Base-by-base conservation (phyloP, 2,797 vertebrate genomes). In the Sarcophilus harrisii region DNA sequence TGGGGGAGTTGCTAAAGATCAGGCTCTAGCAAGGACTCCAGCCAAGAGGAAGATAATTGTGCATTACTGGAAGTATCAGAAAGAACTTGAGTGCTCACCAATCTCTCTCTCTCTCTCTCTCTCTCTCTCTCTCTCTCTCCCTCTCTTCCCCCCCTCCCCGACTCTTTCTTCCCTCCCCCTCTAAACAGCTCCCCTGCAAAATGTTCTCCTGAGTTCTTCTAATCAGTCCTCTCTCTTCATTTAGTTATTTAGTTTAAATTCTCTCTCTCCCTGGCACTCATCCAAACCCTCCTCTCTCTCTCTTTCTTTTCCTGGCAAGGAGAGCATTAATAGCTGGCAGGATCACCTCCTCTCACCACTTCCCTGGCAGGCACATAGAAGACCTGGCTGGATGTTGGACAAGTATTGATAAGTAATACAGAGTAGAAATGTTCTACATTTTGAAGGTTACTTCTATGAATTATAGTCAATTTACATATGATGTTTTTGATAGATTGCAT, bases 181-280 rank as follows among this genome's bases (percentile, higher is more conserved):
- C 10, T 57, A 16, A 16, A 5, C 18, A 1, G 3, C 58, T 0
- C 16, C 16, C n/a, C n/a, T 2, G 6, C n/a, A 3, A 45, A 6
- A 5, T 81, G 21, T 45, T 24, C 18, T 45, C 5, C 38, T 45
- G 21, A 81, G 18, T 81, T 81, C 73, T 27, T 81, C 73, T 32
- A 81, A 24, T 45, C 59, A 10, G 73, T 11, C 18, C n/a, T 73
- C 62, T 18, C 32, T n/a, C n/a, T n/a, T 52, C 52, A 52, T 52
- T 52, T 52, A 52, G 52, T 66, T 14, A 66, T 73, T 73, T n/a
- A 73, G 66, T 38, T 38, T 45, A 24, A 81, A 24, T 81, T 81
- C 52, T 38, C n/a, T 81, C 73, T 27, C 38, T 45, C n/a, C 21
- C 73, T 81, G 73, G 21, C 6, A 81, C 21, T 27, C 73, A 45